Base-by-base conservation (phyloP, 2,888 invertebrate genomes). In the Eupeodes latifasciatus region DNA sequence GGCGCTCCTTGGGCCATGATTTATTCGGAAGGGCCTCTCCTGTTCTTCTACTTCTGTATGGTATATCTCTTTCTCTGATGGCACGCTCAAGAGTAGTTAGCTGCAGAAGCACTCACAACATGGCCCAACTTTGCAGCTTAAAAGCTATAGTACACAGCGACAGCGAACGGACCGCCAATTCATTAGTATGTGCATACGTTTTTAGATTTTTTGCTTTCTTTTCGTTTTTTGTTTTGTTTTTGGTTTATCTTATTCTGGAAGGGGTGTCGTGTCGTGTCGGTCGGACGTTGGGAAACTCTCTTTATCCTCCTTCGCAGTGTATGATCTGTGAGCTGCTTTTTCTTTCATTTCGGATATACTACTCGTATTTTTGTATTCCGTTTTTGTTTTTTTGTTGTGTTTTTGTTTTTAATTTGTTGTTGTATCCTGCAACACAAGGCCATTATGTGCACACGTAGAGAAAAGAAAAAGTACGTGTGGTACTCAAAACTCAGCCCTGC, bases 111-210 rank as follows among this genome's bases (percentile, higher is more conserved):
- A 81, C 81, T 85, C 85, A 74, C 79, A 61, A 64, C 76, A 83
- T 80, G 51, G 76, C 81, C 84, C 81, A 77, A 81, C 81, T 85
- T 84, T 85, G 59, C 85, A 78, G 72, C 76, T 67, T 78, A 67
- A 44, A 55, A 66, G 71, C 82, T 51, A 44, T 57, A 57, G 57
- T 1, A 59, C 55, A 67, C 36, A 55, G 53, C 27, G 27, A 57
- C 7, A 12, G 27, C 40, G 36, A 74, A 61, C 76, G 80, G 88
- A 78, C 88, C 88, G 77, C 78, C 89, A 85, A 85, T 89, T 89
- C 89, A 89, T 89, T 89, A 89, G 75, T 89, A 89, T 89, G 89
- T 89, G 89, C 89, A 89, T 89, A 89, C 76, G 89, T 47, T 76
- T 69, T 19, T 64, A 61, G 62, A 55, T 75, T 75, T 72, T 72